phyloP scores from a whole-genome alignment of 2,797 vertebrate genomes.

The Falco columbarius region DNA sequence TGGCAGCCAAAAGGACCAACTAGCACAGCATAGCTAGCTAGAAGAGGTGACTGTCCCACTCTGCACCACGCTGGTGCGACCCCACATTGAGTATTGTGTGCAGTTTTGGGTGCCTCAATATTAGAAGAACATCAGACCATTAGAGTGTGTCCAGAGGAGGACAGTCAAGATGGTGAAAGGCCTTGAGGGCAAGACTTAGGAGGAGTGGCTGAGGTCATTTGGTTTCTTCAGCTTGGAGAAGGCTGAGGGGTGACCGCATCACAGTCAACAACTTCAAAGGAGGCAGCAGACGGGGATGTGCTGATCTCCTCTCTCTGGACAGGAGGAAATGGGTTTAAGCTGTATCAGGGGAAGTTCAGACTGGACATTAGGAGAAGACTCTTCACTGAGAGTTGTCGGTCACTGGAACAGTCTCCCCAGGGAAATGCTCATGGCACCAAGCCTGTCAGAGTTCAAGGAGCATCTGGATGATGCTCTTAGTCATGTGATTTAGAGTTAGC shows the following conservation, averaged over 20 bases:
- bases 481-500: not conserved
- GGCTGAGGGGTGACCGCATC: too few species aligned
- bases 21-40: not conserved
- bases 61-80: not conserved
- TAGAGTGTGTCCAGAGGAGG: too few species aligned
- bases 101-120: too few species aligned
- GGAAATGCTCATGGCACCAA: not conserved
- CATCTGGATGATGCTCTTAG: not conserved
- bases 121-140: too few species aligned
- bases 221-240: too few species aligned
- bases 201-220: too few species aligned
- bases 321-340: not conserved
- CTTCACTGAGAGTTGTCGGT: not conserved
- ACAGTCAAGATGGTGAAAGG: too few species aligned
- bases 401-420: not conserved
- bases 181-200: too few species aligned
- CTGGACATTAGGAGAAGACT: not conserved
- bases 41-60: not conserved
- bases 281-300: not conserved
- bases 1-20: not conserved
- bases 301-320: not conserved
- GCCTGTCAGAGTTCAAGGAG: not conserved
- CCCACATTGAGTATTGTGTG: too few species aligned
- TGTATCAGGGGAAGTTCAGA: not conserved
- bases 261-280: not conserved